phyloP scores from a whole-genome alignment of 2,113 vertebrate genomes.

The Mixornis gularis region DNA sequence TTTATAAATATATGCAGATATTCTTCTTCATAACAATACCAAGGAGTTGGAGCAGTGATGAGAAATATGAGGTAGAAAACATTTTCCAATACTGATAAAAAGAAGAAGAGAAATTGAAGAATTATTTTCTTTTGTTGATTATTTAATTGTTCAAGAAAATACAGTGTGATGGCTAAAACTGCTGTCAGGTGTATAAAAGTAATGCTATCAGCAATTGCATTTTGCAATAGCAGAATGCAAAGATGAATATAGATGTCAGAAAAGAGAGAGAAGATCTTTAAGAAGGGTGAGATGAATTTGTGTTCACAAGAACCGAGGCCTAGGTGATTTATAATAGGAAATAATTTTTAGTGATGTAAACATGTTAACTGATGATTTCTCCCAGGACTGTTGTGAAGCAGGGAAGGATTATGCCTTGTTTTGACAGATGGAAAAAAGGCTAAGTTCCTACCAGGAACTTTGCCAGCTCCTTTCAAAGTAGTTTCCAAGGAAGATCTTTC shows the following conservation, averaged over 20 bases:
- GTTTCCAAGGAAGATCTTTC: constrained; percentile 19
- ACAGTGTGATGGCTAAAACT: background rate
- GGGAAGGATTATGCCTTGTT: constrained; percentile 12
- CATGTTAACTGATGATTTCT: background rate
- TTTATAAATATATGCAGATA: background rate
- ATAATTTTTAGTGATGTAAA: background rate
- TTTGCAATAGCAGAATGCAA: background rate
- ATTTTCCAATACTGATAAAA: background rate
- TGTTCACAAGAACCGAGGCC: background rate
- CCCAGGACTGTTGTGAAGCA: background rate
- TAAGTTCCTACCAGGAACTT: constrained; percentile 26
- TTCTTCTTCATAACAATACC: background rate
- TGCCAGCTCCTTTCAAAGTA: constrained; percentile 36
- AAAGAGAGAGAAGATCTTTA: background rate
- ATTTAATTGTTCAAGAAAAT: background rate
- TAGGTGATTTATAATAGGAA: constrained; percentile 1
- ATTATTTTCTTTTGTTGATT: background rate
- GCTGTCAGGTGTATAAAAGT: background rate
- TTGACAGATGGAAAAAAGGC: constrained; percentile 41
- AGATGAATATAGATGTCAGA: background rate
- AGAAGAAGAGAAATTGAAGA: background rate
- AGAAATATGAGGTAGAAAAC: background rate
- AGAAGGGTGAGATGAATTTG: background rate
- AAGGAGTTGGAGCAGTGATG: background rate
- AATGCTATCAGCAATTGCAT: background rate